phyloP scores from a whole-genome alignment of 2,888 invertebrate species.

The Drosophila borborema region DNA sequence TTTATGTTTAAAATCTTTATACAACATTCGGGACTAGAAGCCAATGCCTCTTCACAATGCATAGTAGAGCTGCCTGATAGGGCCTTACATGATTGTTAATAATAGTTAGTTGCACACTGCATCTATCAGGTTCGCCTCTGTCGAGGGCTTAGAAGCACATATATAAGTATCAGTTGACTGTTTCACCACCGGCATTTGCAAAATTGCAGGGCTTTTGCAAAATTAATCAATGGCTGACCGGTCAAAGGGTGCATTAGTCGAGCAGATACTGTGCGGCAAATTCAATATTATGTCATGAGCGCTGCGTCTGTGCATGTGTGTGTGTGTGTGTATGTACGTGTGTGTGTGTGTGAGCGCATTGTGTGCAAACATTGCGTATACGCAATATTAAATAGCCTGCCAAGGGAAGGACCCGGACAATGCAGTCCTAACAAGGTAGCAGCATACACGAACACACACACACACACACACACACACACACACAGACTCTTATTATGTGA shows the following conservation, averaged over 20 bases:
- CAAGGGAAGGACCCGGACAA: slow-evolving; percentile 27
- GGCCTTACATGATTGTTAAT: slow-evolving; percentile 52
- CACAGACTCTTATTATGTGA: slow-evolving; percentile 18
- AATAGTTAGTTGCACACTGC: slow-evolving; percentile 37
- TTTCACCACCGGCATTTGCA: slow-evolving; percentile 13
- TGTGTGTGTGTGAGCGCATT: slow-evolving; percentile 25
- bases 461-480: slow-evolving; percentile 2
- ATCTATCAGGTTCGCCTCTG: slow-evolving; percentile 51
- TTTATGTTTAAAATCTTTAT: background rate
- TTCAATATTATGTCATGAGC: slow-evolving; percentile 41
- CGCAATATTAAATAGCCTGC: slow-evolving; percentile 46
- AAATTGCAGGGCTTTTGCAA: slow-evolving; percentile 41
- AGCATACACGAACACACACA: slow-evolving; percentile 10
- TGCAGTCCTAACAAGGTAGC: slow-evolving; percentile 45
- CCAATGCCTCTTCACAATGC: background rate
- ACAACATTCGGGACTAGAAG: background rate
- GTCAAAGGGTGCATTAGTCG: slow-evolving; percentile 56
- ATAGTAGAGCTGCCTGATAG: background rate
- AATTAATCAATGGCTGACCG: slow-evolving; percentile 63
- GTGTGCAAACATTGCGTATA: slow-evolving; percentile 56
- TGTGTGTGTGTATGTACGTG: background rate
- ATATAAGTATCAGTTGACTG: slow-evolving; percentile 10
- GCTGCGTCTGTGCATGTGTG: background rate
- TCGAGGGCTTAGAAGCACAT: slow-evolving; percentile 22
- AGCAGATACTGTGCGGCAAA: slow-evolving; percentile 30